Evolutionary conservation across 2,797 vertebrate species (phyloP).

Genomic region (Channallabes apus): DNA sequence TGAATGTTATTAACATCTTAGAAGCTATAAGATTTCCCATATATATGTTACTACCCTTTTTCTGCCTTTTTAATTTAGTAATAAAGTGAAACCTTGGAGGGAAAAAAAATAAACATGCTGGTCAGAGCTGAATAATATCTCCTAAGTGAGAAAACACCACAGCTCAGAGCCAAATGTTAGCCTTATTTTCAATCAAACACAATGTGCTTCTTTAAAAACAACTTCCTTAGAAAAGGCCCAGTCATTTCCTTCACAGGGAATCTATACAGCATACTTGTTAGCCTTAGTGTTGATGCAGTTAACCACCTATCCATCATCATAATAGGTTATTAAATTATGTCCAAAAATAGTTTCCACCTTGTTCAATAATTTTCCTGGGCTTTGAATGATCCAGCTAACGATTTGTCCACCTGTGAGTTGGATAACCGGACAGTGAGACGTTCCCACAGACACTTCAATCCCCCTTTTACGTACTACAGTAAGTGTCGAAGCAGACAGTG

Average conservation of each 20-base stretch:
- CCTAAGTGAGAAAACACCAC: slow-evolving; percentile 19
- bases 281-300: background rate
- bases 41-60: background rate
- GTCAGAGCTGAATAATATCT: slow-evolving; percentile 4
- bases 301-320: background rate
- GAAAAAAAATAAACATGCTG: background rate
- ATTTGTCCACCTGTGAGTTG: background rate
- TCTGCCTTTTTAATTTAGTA: background rate
- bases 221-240: background rate
- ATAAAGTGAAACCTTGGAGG: background rate
- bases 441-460: background rate
- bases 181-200: background rate
- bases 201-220: slow-evolving; percentile 7
- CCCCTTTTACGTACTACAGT: background rate
- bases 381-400: background rate
- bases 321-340: background rate
- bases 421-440: background rate
- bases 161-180: slow-evolving; percentile 4
- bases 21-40: background rate
- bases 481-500: slow-evolving; percentile 28
- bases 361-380: background rate
- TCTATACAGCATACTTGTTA: background rate
- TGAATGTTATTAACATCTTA: background rate
- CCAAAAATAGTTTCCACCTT: no score
- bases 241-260: background rate